Evolutionary conservation across 2,113 vertebrate species (phyloP).

Genomic region (Protobothrops flavoviridis): DNA sequence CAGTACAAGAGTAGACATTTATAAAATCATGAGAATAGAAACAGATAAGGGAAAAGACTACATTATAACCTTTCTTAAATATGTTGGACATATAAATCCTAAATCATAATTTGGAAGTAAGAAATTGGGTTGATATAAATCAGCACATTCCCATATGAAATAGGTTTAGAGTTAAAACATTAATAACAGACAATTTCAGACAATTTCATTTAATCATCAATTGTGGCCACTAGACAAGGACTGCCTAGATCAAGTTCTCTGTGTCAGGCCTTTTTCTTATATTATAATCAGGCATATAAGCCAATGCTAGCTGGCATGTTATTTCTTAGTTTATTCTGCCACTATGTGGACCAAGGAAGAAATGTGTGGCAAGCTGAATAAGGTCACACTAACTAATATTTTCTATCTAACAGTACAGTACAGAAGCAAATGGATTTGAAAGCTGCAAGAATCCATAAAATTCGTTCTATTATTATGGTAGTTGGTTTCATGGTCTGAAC

Average conservation of each 20-base stretch:
- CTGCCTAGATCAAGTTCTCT: neutral
- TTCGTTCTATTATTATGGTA: neutral
- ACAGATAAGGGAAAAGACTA: neutral
- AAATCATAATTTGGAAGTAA: neutral
- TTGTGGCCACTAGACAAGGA: neutral
- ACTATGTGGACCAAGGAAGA: constrained; percentile 19
- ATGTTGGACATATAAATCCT: neutral
- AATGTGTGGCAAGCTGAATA: constrained; percentile 13
- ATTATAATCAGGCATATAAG: neutral
- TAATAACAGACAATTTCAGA: neutral
- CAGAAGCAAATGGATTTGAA: neutral
- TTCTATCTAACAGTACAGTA: neutral
- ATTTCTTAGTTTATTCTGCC: constrained; percentile 50
- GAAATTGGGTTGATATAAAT: neutral
- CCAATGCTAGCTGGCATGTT: rapidly evolving
- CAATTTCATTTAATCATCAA: neutral
- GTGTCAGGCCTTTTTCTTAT: neutral
- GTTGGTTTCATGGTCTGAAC: neutral
- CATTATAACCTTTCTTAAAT: neutral
- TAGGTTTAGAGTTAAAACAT: neutral
- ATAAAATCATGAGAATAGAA: neutral
- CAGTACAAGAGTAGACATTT: neutral
- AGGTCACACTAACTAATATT: neutral
- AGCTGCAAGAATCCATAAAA: neutral
- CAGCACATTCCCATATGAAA: neutral